Base-by-base conservation (phyloP, 2,888 invertebrate genomes). In the Eubasilissa splendida region DNA sequence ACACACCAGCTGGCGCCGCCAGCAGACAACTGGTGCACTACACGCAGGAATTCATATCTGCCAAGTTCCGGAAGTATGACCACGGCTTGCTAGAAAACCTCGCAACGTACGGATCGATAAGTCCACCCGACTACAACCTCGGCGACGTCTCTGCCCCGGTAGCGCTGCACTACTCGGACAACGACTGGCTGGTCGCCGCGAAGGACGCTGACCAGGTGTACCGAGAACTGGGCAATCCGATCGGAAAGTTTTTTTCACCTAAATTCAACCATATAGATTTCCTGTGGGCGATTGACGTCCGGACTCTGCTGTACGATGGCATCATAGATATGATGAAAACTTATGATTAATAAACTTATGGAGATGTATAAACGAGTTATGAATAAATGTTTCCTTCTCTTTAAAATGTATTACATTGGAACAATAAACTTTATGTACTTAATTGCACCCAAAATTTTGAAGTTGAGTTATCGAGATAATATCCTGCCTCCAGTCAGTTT, bases 201-300 rank as follows among this genome's bases (percentile, higher is more conserved):
- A 22, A 22, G 22, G 22, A 22, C 22, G 22, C 22, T 22, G 22
- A 22, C 22, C 22, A 22, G 22, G 22, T 22, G 22, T 22, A 22
- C 22, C 22, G 22, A 22, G 22, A 22, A 22, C 1, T 22, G 22
- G 22, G 22, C 22, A 22, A 22, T 22, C 22, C 22, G 87, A 22
- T 22, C 22, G 22, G 22, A 22, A 22, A 22, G 22, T 22, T 22
- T 22, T 1, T 22, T 1, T 22, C 90, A 68, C 84, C 87, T 4
- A 87, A 89, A 78, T 91, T 91, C 85, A 91, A 91, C 84, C 92
- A 93, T 85, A 85, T 93, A 65, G 93, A 93, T 85, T 91, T 92
- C 84, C 88, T 92, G 4, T 92, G 91, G 84, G 91, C 90, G 4
- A 91, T 88, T 75, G 89, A 92, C 82, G 85, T 54, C 1, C 60